Percentiles rank a stretch among this genome's conserved stretches.
These are phyloP conservation scores for Drosophila baimaii DNA, from an alignment of 1,140 invertebrate genomes.

Conservation along the genomic window DNA sequence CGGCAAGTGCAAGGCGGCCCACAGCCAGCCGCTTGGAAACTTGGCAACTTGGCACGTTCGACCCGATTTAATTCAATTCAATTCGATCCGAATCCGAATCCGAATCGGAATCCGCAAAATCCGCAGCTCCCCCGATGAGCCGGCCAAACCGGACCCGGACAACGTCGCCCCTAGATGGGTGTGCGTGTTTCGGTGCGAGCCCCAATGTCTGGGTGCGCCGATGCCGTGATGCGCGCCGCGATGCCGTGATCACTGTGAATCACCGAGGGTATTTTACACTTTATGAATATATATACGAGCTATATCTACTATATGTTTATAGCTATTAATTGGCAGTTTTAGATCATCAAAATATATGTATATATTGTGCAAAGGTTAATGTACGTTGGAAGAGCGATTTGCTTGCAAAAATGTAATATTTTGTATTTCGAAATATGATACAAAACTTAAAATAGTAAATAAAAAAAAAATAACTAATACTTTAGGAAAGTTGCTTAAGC, in stretches of 20 bases:
- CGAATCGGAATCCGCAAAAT: constrained; percentile 17
- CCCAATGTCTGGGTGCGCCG: constrained; percentile 19
- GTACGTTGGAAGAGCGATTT: neutral
- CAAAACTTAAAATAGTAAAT: no score
- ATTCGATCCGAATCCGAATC: constrained; percentile 5
- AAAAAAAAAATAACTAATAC: no score
- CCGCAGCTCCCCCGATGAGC: constrained; percentile 29
- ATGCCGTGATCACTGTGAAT: constrained; percentile 37
- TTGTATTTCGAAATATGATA: neutral
- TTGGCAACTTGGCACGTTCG: constrained; percentile 65
- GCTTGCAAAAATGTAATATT: neutral
- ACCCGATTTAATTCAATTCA: constrained; percentile 23
- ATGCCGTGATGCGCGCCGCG: neutral
- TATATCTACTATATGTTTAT: neutral
- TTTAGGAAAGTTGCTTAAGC: no score
- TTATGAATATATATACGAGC: no score
- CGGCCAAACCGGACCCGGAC: constrained; percentile 43
- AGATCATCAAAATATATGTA: neutral
- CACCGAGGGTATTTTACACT: constrained; percentile 1
- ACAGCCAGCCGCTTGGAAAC: constrained; percentile 26
- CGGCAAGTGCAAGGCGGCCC: constrained; percentile 1
- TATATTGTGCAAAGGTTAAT: neutral
- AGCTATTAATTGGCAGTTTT: neutral
- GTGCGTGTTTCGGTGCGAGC: constrained; percentile 15
- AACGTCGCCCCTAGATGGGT: constrained; percentile 22